Base-by-base conservation (phyloP, 1,140 invertebrate species). In the Tetranychus urticae region DNA sequence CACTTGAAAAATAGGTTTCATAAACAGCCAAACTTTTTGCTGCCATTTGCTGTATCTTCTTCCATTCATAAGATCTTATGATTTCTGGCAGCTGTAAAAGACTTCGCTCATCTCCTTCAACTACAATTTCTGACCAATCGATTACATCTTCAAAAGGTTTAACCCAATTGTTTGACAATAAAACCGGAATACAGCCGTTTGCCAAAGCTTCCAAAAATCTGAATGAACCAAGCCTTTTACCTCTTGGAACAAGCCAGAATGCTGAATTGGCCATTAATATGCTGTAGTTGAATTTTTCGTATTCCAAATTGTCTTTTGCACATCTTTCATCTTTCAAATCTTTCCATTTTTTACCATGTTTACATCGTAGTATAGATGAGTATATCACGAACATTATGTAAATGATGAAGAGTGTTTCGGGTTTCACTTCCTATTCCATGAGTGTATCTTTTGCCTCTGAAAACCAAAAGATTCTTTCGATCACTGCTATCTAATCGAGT, bases 361-460 rank as follows among this genome's bases (percentile, higher is more conserved):
- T 81, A 73, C 94, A 98, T n/a, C 35, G 94, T 98, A 3, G 94
- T 98, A 14, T 97, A 84, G 68, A 98, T 80, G 50, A 97, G 83
- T 65, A 97, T 83, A 76, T 96, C 92, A 66, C 85, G 80, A 14
- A 82, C 82, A 77, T 98, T 97, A 74, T 98, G 90, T 62, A 99
- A 77, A 79, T 98, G 93, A 79, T 97, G 92, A 55, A 99, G 77
- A 13, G 89, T 88, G 75, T 98, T 97, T 67, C 94, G 78, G 3
- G 91, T 97, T 71, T 97, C 91, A 56, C 92, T 97, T 5, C 94
- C 94, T 66, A 97, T 97, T 14, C 94, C 94, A 75, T 94, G 90
- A 35, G 98, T 86, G 76, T 99, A 99, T 66, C 94, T 60, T 59
- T 68, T 68, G 13, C 67, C 67, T 63, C 68, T 68, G 56, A 68